Base-by-base conservation (phyloP, 2,113 vertebrate genomes). In the Sceloporus tristichus region DNA sequence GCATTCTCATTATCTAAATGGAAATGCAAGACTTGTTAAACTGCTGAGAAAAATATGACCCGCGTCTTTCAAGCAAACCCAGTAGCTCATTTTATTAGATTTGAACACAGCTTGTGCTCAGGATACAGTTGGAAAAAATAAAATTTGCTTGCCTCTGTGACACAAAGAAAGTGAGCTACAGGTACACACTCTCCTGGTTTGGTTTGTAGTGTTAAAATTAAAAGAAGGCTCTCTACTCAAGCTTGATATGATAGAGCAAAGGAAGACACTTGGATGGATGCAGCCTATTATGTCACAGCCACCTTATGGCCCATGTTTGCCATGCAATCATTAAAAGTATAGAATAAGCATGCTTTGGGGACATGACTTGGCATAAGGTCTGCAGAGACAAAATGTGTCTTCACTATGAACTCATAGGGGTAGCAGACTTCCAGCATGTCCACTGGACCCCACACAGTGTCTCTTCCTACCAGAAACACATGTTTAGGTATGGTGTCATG, bases 1-100 rank as follows among this genome's bases (percentile, higher is more conserved):
- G 78, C 16, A 83, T 79, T 92, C 21, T 93, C 94, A 68, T 93
- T 94, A 66, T 98, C 98, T 95, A 94, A 96, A 96, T 76, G 83
- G 89, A 94, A 82, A 40, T 70, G 91, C 8, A 91, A 25, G 92
- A 88, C 62, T 79, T 78, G 38, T 54, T 68, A 77, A 40, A 62
- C 16, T 25, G 48, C 9, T 54, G 27, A 73, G 25, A 16, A 48
- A 54, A 86, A 34, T 86, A 68, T 54, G n/a, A 54, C 48, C 25
- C 25, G 18, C 42, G n/a, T 40, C 48, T 75, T 85, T 53, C 48
- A 74, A 74, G n/a, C 40, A 38, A 16, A 5, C 59, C 29, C 29
- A 86, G 48, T 1, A 3, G 65, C 34, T 70, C 40, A 53, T 48
- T 5, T n/a, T 79, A n/a, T 48, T 53, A 68, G 4, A 71, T 56